These are phyloP conservation scores for Rhingia campestris DNA, from an alignment of 2,888 invertebrate genomes.

Conservation along the genomic window DNA sequence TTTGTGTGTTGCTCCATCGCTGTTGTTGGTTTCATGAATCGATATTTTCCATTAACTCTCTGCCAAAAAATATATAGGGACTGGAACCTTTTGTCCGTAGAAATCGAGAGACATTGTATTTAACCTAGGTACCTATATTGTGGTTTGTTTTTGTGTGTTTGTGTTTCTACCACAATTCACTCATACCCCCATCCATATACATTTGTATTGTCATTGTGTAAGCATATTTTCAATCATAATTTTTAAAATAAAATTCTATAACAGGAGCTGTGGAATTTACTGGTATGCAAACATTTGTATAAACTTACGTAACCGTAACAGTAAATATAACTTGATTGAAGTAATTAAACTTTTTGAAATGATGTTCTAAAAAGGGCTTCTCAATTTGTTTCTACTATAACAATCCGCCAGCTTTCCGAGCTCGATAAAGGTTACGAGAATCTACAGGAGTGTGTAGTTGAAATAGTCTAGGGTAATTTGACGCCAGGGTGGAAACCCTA, in stretches of 20 bases:
- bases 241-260: constrained; percentile 55
- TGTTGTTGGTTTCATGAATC: constrained; percentile 48
- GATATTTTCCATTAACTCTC: constrained; percentile 66
- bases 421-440: no score
- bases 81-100: constrained; percentile 39
- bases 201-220: constrained; percentile 27
- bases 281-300: constrained; percentile 13
- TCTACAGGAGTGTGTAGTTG: no score
- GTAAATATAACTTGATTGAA: no score
- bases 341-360: no score
- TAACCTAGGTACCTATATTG: not conserved
- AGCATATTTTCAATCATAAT: constrained; percentile 28
- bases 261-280: constrained; percentile 16
- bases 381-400: no score
- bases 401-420: no score
- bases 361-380: no score
- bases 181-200: not conserved
- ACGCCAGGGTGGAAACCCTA: no score
- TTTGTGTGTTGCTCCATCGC: not conserved
- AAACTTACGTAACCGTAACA: no score
- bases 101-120: constrained; percentile 25
- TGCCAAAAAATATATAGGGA: constrained; percentile 46
- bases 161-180: constrained; percentile 14
- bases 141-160: not conserved
- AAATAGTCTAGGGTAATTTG: no score